Evolutionary conservation across 2,797 vertebrate genomes (phyloP).

Genomic region (Melanogrammus aeglefinus): DNA sequence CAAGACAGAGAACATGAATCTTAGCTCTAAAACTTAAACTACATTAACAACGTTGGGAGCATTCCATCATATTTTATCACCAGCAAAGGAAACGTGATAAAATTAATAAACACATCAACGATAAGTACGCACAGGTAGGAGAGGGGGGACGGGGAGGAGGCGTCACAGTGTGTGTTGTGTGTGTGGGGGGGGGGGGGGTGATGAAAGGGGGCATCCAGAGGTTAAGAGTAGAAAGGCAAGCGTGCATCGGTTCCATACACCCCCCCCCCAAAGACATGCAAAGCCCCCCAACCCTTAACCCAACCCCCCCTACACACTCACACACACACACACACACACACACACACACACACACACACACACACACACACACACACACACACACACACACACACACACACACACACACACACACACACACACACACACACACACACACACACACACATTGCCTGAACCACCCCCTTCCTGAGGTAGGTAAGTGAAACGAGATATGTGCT

Average conservation of each 20-base stretch:
- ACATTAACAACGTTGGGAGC: constrained; percentile 36
- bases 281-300: constrained; percentile 2
- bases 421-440: neutral
- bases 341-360: neutral
- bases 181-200: constrained; percentile 20
- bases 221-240: constrained; percentile 38
- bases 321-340: neutral
- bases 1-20: constrained; percentile 41
- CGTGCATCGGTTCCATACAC: constrained; percentile 35
- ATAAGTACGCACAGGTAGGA: neutral
- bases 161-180: neutral
- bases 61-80: constrained; percentile 12
- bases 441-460: neutral
- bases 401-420: neutral
- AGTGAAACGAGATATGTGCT: constrained; percentile 7
- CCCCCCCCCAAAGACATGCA: too few relatives aligned
- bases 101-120: neutral
- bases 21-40: constrained; percentile 43
- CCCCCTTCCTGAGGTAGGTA: neutral
- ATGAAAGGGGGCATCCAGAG: neutral
- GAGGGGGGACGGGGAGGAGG: neutral
- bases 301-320: too few relatives aligned
- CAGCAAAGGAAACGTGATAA: neutral
- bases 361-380: neutral
- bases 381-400: neutral